These are phyloP conservation scores for Ectemnius lituratus DNA, from an alignment of 2,888 invertebrate species.

Conservation along the genomic window DNA sequence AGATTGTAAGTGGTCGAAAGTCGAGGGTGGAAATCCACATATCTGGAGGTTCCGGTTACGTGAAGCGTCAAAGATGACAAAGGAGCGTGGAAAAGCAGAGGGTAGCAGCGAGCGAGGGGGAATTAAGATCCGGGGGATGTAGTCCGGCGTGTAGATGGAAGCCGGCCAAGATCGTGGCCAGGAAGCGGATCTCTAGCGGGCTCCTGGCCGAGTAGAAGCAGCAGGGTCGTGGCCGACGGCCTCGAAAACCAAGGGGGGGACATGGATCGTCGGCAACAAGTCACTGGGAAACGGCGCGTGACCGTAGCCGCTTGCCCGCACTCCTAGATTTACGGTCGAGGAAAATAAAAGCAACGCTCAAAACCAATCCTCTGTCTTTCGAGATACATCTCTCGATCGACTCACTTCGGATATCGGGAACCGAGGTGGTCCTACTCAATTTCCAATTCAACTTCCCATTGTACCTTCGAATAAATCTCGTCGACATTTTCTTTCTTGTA, in stretches of 20 bases:
- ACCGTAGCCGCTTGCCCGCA: constrained; percentile 45
- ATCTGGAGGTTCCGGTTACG: background rate
- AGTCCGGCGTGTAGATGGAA: background rate
- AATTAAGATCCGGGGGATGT: background rate
- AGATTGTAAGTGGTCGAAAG: background rate
- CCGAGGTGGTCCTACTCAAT: too few species aligned
- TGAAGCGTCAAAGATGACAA: background rate
- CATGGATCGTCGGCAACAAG: constrained; percentile 65
- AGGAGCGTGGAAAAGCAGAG: background rate
- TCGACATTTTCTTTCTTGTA: too few species aligned
- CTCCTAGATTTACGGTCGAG: constrained; percentile 55
- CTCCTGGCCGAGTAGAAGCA: constrained; percentile 51
- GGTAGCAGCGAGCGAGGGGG: background rate
- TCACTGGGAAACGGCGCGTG: constrained; percentile 65
- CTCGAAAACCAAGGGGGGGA: constrained; percentile 56
- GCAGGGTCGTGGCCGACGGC: constrained; percentile 46
- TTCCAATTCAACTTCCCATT: too few species aligned
- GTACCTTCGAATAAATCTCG: too few species aligned
- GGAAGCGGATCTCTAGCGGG: constrained; percentile 56
- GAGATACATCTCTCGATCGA: constrained; percentile 30
- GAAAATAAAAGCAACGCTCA: constrained; percentile 46
- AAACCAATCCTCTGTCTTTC: constrained; percentile 24
- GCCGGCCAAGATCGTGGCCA: constrained; percentile 22
- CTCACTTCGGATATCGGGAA: too few species aligned
- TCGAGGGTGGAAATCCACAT: constrained; percentile 7